phyloP scores from a whole-genome alignment of 2,888 invertebrate species.

The Eristalinus sepulchralis region DNA sequence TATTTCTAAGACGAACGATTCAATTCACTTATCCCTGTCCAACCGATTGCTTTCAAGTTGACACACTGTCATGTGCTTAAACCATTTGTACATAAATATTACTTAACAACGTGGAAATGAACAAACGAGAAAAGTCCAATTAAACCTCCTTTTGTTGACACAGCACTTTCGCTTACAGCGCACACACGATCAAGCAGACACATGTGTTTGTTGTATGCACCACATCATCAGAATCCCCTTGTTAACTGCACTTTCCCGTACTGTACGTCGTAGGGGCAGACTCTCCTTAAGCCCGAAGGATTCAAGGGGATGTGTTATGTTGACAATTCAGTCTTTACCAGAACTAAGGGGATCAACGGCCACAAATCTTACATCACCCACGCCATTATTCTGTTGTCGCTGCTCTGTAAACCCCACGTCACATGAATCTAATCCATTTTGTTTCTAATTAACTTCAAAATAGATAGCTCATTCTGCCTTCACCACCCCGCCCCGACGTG shows the following conservation, averaged over 20 bases:
- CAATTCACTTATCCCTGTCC: not conserved
- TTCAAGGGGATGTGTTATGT: conserved; percentile 42
- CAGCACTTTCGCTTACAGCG: conserved; percentile 26
- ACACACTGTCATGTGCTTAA: conserved; percentile 39
- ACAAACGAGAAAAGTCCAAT: conserved; percentile 54
- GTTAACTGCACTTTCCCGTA: conserved; percentile 10
- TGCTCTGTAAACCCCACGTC: conserved; percentile 27
- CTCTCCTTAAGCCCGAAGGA: conserved; percentile 15
- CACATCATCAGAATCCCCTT: not conserved
- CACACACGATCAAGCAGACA: conserved; percentile 21
- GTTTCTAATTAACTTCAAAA: conserved; percentile 55
- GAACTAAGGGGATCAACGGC: conserved; percentile 41
- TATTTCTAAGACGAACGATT: not conserved
- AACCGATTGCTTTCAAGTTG: conserved; percentile 31
- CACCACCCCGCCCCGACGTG: not conserved
- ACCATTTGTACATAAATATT: conserved; percentile 29
- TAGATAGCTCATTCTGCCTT: not conserved
- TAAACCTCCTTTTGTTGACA: conserved; percentile 51
- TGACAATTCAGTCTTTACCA: conserved; percentile 45
- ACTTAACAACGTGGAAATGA: conserved; percentile 14
- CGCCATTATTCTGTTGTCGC: not conserved
- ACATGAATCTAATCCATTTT: conserved; percentile 56
- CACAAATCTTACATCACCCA: conserved; percentile 1
- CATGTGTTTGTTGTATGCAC: not conserved
- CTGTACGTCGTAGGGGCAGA: not conserved